Evolutionary conservation across 35 echinoderm and acorn worm species (phyloP).

Genomic region (Ptychodera flava): DNA sequence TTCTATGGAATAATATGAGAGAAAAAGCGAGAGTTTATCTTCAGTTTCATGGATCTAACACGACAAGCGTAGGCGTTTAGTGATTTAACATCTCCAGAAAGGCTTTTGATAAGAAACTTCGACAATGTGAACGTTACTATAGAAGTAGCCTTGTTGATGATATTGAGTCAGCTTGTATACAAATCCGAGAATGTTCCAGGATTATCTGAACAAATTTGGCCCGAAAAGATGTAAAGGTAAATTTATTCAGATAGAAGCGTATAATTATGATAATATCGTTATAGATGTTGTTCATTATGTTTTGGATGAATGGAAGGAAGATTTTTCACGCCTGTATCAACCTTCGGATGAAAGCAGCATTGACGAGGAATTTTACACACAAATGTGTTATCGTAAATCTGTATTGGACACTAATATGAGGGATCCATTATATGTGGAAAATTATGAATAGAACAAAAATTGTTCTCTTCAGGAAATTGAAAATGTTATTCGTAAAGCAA

Average conservation of each 20-base stretch:
- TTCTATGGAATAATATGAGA: neutral
- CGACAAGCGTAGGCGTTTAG: neutral
- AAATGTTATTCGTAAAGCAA: neutral
- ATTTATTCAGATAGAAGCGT: neutral
- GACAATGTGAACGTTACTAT: neutral
- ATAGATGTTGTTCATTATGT: neutral
- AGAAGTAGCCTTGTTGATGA: neutral
- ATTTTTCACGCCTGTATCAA: neutral
- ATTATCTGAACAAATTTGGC: neutral
- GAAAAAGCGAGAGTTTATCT: neutral
- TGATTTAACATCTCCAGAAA: neutral
- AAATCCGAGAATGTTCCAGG: neutral
- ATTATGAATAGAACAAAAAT: neutral
- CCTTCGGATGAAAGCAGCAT: neutral
- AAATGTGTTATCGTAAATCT: neutral
- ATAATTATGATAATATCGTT: neutral
- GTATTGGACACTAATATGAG: neutral
- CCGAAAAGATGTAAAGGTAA: neutral
- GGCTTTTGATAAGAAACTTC: neutral
- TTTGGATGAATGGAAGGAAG: neutral
- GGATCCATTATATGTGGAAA: neutral
- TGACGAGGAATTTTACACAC: neutral
- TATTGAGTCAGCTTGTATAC: neutral
- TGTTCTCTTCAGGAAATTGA: neutral
- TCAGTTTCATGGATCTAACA: neutral